phyloP scores from a whole-genome alignment of 1,140 invertebrate species.

The Melitaea cinxia region DNA sequence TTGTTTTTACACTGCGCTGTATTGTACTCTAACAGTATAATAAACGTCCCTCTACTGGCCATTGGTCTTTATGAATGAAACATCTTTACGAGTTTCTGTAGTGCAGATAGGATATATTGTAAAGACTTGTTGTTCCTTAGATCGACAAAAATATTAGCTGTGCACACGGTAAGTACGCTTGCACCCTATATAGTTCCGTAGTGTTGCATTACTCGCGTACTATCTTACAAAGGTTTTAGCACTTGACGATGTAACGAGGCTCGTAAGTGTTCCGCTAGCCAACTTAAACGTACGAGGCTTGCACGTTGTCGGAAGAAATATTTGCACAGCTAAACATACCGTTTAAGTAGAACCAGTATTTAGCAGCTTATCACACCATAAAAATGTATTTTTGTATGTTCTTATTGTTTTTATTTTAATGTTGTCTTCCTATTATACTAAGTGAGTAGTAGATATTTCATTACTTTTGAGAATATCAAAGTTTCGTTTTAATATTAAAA shows the following conservation, averaged over 20 bases:
- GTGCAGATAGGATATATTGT: too few relatives aligned
- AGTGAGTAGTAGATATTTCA: too few relatives aligned
- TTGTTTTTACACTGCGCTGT: too few relatives aligned
- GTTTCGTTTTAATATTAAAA: too few relatives aligned
- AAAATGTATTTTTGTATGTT: too few relatives aligned
- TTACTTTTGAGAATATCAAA: too few relatives aligned
- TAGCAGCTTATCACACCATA: too few relatives aligned
- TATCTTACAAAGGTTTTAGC: constrained; percentile 36
- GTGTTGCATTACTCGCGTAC: constrained; percentile 20
- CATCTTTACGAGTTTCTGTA: too few relatives aligned
- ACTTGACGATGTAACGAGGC: constrained; percentile 38
- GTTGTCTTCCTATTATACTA: not conserved
- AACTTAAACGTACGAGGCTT: constrained; percentile 30
- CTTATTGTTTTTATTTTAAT: not conserved
- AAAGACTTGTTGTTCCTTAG: too few relatives aligned
- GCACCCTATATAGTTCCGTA: constrained; percentile 37
- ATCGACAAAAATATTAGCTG: not conserved
- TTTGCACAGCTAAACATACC: constrained; percentile 22
- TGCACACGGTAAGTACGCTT: not conserved
- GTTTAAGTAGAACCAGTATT: constrained; percentile 15
- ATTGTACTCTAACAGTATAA: too few relatives aligned
- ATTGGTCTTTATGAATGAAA: too few relatives aligned
- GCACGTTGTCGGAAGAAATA: constrained; percentile 35
- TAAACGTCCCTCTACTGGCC: too few relatives aligned
- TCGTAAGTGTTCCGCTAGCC: constrained; percentile 33